Evolutionary conservation across 1,140 invertebrate species (phyloP), one percentile per base, ranked within the genome.

Genomic region (Homarus americanus): DNA sequence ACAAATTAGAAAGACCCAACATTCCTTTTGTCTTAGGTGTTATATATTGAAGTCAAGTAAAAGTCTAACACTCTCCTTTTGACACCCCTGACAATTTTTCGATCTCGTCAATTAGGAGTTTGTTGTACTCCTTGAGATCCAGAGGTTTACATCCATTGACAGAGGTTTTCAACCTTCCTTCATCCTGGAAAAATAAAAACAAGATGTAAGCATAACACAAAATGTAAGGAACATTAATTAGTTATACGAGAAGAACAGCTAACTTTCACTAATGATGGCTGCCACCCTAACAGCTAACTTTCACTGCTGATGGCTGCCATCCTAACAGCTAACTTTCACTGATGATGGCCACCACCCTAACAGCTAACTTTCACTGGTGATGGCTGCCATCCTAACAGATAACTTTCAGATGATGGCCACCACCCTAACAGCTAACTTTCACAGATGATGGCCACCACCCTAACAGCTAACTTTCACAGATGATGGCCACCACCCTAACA

Each of bases 101-200:
- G 20, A 92, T 92, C 53, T 92, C 91, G n/a, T 82, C 63, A 5
- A 97, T 93, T 10, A 99, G 94, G 93, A 96, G 95, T 34, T 96
- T 94, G 90, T 96, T 97, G 78, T 97, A 97, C 41, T 97, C 96
- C 92, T 96, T 96, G 93, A 96, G 97, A 94, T 98, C 96, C 0
- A 98, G 93, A 0, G 96, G 96, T 17, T 96, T 95, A 0, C 96
- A 95, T 72, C 95, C 95, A 63, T 97, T 93, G 32, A 97, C 96
- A 0, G 96, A 96, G 0, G 96, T 96, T 95, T 97, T 98, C 72
- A 98, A 94, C 83, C 97, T 95, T 75, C 95, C 96, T 95, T 98
- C 98, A 95, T 98, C 92, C 92, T 92, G 72, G 20, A 75, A 73
- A 78, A 38, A 41, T 40, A 44, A 53, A 49, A 58, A 28, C 34